Percentiles rank a stretch among this genome's conserved stretches.
Evolutionary conservation across 2,888 invertebrate species (phyloP).

Genomic region (Sphaeridia pumilis): DNA sequence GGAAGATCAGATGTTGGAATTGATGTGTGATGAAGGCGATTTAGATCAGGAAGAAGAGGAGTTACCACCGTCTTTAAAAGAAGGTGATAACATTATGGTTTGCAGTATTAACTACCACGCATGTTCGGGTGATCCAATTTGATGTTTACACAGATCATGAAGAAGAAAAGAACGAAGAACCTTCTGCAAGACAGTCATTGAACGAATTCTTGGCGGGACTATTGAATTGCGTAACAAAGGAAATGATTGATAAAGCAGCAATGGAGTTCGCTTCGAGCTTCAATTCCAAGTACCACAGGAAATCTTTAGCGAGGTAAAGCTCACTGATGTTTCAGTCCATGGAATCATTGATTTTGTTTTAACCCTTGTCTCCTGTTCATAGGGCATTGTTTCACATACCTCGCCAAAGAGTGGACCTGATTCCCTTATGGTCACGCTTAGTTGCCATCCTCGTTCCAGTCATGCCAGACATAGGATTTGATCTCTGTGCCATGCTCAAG

Average conservation of each 20-base stretch:
- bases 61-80: conserved; percentile 24
- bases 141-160: conserved; percentile 16
- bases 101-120: too few species aligned
- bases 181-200: conserved; percentile 16
- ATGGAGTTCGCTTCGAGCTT: conserved; percentile 86
- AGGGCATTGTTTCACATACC: conserved; percentile 78
- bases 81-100: too few species aligned
- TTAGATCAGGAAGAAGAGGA: conserved; percentile 24
- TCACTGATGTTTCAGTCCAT: background rate
- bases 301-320: conserved; percentile 58
- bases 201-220: conserved; percentile 54
- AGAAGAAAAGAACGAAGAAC: conserved; percentile 46
- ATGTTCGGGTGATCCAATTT: too few species aligned
- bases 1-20: conserved; percentile 22
- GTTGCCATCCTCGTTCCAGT: conserved; percentile 85
- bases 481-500: conserved; percentile 74
- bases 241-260: conserved; percentile 88
- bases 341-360: too few species aligned
- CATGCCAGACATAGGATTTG: conserved; percentile 77
- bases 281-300: conserved; percentile 87
- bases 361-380: too few species aligned
- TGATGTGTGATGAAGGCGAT: conserved; percentile 32
- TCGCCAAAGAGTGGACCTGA: conserved; percentile 78
- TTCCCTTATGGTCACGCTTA: conserved; percentile 88
- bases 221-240: conserved; percentile 86